These are phyloP conservation scores for Gobio gobio DNA, from an alignment of 2,113 vertebrate species.

Conservation along the genomic window DNA sequence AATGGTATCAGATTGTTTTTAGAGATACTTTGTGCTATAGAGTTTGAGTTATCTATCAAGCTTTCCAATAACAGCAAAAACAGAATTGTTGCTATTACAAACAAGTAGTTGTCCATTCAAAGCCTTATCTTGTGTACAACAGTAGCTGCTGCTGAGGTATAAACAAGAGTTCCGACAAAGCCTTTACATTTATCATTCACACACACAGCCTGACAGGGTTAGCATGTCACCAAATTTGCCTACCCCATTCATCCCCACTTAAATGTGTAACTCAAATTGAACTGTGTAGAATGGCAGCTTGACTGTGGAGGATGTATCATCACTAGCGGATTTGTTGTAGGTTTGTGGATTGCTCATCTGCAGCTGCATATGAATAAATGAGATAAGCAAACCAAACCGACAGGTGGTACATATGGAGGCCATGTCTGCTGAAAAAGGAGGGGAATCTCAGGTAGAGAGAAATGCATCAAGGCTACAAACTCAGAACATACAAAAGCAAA, in stretches of 20 bases:
- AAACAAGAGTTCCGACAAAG: constrained; percentile 23
- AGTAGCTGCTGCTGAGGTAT: neutral
- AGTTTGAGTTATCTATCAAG: neutral
- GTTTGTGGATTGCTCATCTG: constrained; percentile 28
- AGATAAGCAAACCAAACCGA: constrained; percentile 3
- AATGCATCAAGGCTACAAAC: constrained; percentile 16
- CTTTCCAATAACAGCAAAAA: neutral
- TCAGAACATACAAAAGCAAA: constrained; percentile 24
- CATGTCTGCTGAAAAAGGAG: neutral
- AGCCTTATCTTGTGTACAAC: constrained; percentile 18
- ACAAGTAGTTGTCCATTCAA: neutral
- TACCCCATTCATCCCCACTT: constrained; percentile 17
- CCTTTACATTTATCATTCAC: constrained; percentile 33
- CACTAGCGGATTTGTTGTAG: constrained; percentile 2
- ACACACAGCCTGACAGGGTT: constrained; percentile 11
- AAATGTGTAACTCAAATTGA: neutral
- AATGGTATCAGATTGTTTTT: too few relatives aligned
- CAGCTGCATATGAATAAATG: constrained; percentile 31
- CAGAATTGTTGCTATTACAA: neutral
- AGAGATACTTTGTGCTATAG: neutral
- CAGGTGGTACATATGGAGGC: neutral
- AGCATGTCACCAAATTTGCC: constrained; percentile 1
- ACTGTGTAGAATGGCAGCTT: neutral
- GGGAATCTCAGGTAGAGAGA: neutral
- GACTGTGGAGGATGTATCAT: constrained; percentile 5